A percentile compares a stretch with the other conserved stretches of the same genome.
phyloP scores from a whole-genome alignment of 1,140 invertebrate genomes.

The Pogonognathellus flavescens region DNA sequence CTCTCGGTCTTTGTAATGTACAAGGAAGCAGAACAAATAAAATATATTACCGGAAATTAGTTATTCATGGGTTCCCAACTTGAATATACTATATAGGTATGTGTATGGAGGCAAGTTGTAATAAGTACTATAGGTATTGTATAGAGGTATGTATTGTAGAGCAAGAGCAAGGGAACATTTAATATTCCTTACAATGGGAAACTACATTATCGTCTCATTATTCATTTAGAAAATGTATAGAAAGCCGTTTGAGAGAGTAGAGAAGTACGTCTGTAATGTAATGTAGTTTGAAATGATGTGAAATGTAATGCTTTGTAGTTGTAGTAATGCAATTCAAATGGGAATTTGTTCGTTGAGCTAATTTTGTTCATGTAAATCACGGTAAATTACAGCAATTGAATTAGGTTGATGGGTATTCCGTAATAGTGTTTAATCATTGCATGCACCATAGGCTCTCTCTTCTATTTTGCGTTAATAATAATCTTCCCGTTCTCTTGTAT shows the following conservation, averaged over 20 bases:
- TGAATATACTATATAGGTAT: background rate
- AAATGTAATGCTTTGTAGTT: background rate
- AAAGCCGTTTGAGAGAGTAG: background rate
- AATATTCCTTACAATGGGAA: conserved; percentile 14
- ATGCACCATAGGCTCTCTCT: background rate
- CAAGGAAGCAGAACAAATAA: background rate
- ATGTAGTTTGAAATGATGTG: background rate
- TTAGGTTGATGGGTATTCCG: conserved; percentile 25
- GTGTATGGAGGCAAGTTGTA: background rate
- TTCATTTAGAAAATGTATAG: conserved; percentile 27
- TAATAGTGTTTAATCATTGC: conserved; percentile 14
- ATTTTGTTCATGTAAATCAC: conserved; percentile 35
- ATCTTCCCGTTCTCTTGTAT: background rate
- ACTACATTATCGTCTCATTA: conserved; percentile 28
- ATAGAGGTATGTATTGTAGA: too few species aligned
- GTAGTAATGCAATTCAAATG: conserved; percentile 36
- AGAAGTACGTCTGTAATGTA: background rate
- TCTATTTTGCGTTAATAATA: background rate
- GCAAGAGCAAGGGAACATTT: background rate
- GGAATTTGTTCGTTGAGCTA: conserved; percentile 40
- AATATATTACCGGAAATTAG: conserved; percentile 8
- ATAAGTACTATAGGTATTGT: too few species aligned
- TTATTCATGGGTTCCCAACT: background rate
- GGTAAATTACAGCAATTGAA: conserved; percentile 19
- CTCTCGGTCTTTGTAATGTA: background rate